Evolutionary conservation across 2,797 vertebrate genomes (phyloP), one percentile per base, ranked within the genome.

Genomic region (Sardinella longiceps): DNA sequence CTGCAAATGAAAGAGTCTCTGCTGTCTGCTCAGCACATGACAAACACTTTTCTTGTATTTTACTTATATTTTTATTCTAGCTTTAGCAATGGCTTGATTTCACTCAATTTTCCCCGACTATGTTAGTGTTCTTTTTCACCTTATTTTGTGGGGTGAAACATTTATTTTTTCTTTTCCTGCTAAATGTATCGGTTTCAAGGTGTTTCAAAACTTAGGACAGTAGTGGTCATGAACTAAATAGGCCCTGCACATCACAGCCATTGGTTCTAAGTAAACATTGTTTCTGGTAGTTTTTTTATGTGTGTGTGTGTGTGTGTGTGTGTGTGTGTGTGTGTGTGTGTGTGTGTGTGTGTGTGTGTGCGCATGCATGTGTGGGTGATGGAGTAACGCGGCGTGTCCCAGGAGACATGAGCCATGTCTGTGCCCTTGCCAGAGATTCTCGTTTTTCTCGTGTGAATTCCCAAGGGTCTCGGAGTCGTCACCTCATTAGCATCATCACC

Each of bases 401-500:
- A 20, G 37, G 6, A 77, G 37, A 37, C 5, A 14, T 4, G 81
- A 46, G 80, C 81, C 84, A 80, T 25, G 70, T 84, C 46, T 12
- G 23, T 5, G 43, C 39, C 48, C 60, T 51, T 84, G 5, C 15
- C 46, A 20, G 3, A 56, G 82, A 43, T 48, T 86, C 20, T 81
- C 9, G 85, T 82, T 84, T 56, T 82, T 30, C 33, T 30, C 33
- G 48, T 58, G 3, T 18, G 51, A 11, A 58, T 66, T 18, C 80
- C 53, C 15, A 5, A 56, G 46, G 51, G 50, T 23, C 33, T 86
- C 82, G 48, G 50, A 81, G 81, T 39, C 3, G 58, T 77, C 85
- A 74, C 18, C 84, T 82, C 77, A 80, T 82, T 37, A 45, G 82
- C 81, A 77, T 85, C 82, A 82, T 81, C 81, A 70, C 51, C 74